Evolutionary conservation across 2,888 invertebrate species (phyloP).

Genomic region (Drosophila nigricruria): DNA sequence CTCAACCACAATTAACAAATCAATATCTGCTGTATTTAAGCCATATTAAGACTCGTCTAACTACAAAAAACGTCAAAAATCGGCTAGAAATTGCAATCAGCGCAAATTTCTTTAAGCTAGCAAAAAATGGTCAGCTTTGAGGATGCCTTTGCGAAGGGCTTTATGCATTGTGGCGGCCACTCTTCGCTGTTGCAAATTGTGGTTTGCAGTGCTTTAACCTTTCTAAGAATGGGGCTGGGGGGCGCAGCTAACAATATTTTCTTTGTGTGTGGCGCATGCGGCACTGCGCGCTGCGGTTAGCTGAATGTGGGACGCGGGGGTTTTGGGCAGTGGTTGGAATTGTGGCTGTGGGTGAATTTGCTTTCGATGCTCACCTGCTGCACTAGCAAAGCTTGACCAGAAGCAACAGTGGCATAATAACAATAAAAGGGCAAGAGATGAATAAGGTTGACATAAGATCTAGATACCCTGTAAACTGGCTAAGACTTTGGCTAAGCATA

Average conservation of each 20-base stretch:
- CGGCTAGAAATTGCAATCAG: neutral
- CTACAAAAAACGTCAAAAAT: neutral
- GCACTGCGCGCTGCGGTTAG: neutral
- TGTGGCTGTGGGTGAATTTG: slow-evolving; percentile 10
- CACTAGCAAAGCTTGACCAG: slow-evolving; percentile 29
- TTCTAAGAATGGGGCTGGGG: slow-evolving; percentile 24
- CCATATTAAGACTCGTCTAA: no score
- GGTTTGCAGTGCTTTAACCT: slow-evolving; percentile 27
- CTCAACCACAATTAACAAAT: no score
- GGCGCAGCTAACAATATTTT: slow-evolving; percentile 26
- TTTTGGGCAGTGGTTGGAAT: neutral
- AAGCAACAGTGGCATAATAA: slow-evolving; percentile 20
- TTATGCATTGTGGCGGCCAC: neutral
- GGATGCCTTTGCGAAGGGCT: neutral
- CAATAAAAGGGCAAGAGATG: neutral
- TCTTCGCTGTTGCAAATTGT: slow-evolving; percentile 12
- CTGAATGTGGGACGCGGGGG: slow-evolving; percentile 1
- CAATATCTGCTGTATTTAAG: neutral
- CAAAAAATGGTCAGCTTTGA: neutral
- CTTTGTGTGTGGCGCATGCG: slow-evolving; percentile 10
- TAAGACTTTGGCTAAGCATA: neutral
- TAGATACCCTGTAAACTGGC: slow-evolving; percentile 7
- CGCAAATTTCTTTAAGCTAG: neutral
- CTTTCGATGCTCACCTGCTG: slow-evolving; percentile 25
- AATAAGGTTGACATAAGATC: rapidly evolving